Percentiles rank a stretch among this genome's conserved stretches.
phyloP scores from a whole-genome alignment of 2,113 vertebrate species.

The Alligator mississippiensis region DNA sequence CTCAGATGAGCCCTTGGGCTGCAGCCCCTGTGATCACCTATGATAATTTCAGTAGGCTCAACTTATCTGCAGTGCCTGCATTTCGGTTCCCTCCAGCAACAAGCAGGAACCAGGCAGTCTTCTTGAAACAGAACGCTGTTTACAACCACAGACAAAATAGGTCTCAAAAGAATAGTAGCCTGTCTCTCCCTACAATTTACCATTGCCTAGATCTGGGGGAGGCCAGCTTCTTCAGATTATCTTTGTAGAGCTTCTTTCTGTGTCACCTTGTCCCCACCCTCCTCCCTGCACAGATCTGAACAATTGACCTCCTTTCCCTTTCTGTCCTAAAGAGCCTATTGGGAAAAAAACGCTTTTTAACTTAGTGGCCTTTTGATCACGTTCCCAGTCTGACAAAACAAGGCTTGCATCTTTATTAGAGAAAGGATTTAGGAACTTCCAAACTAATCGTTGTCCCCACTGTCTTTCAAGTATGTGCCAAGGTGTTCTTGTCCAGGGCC shows the following conservation, averaged over 20 bases:
- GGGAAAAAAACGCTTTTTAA: neutral
- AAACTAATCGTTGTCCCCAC: conserved; percentile 69
- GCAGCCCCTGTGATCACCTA: neutral
- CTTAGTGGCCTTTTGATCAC: conserved; percentile 48
- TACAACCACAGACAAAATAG: neutral
- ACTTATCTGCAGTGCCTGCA: neutral
- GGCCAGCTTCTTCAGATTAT: neutral
- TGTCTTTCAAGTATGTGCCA: conserved; percentile 66
- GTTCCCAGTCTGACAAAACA: conserved; percentile 52
- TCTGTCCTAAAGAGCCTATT: conserved; percentile 42
- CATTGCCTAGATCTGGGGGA: neutral
- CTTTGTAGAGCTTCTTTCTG: neutral
- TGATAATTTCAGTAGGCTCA: neutral
- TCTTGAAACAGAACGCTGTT: neutral
- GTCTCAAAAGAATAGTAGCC: neutral
- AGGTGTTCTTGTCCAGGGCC: conserved; percentile 48
- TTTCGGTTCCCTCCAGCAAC: neutral
- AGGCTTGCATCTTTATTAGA: conserved; percentile 56
- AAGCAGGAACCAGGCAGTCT: neutral
- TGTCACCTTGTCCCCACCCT: neutral
- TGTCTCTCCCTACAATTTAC: neutral
- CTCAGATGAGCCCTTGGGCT: neutral
- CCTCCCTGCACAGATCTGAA: neutral
- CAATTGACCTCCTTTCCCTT: neutral
- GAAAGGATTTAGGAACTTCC: conserved; percentile 71